phyloP scores from a whole-genome alignment of 2,113 vertebrate genomes.

The Pseudorectes ferrugineus region DNA sequence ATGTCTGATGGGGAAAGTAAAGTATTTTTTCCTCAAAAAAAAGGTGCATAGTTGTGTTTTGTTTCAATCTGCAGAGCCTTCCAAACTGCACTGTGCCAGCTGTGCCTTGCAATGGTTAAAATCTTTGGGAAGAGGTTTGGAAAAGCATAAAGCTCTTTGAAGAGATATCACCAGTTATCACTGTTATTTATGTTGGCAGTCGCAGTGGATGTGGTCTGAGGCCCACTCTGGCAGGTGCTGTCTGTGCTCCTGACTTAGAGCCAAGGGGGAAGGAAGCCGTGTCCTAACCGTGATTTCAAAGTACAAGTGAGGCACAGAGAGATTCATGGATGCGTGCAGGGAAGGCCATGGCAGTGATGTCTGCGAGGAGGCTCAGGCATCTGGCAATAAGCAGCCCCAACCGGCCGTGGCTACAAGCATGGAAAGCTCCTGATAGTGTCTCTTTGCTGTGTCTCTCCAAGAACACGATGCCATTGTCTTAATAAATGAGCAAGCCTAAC shows the following conservation, averaged over 20 bases:
- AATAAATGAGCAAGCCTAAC: not conserved
- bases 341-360: not conserved
- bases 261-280: not conserved
- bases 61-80: not conserved
- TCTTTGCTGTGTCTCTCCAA: not conserved
- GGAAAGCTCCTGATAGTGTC: not conserved
- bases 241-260: not conserved
- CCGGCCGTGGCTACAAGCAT: rapidly evolving
- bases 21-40: not conserved
- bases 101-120: not conserved
- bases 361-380: not conserved
- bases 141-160: not conserved
- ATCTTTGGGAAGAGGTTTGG: not conserved
- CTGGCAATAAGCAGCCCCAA: not conserved
- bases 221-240: not conserved
- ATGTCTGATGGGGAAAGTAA: not conserved
- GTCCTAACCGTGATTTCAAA: not conserved
- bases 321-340: no score
- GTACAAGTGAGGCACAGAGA: not conserved
- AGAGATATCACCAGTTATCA: not conserved
- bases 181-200: not conserved
- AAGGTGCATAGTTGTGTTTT: not conserved
- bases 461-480: not conserved
- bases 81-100: not conserved
- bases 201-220: not conserved